Base-by-base conservation (phyloP, 2,113 vertebrate species). In the Elachura formosa region DNA sequence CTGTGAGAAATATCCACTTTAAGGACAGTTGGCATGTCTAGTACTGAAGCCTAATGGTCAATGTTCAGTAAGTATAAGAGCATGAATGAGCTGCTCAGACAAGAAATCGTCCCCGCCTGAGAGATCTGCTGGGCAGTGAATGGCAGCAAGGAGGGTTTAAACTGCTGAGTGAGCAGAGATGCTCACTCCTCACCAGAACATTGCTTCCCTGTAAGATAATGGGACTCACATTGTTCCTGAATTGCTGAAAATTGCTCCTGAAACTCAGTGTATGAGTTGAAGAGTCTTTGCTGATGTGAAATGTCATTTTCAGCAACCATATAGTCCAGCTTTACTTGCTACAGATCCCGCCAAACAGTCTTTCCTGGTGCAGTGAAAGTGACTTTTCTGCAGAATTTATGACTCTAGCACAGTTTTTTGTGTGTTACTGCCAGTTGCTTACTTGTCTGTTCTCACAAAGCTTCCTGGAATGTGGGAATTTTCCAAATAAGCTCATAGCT, bases 221-320 rank as follows among this genome's bases (percentile, higher is more conserved):
- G 45, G 67, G 52, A 56, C 45, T 73, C 33, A 25, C 14, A 14
- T 49, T 91, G 84, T 67, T 40, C 40, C 74, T 86, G 48, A 45
- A 25, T 59, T 66, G 48, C 87, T 89, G 66, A 48, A 84, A 85
- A 51, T 64, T n/a, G 72, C 56, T 64, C 56, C 51, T 92, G 69
- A 77, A 89, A 91, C 46, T 90, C 55, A 43, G 28, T 36, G 17
- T 52, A 1, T 54, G 78, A 59, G 38, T 80, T 55, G 38, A 80
- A 40, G 10, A 68, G 46, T 17, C 43, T 78, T 79, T 92, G 49
- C 61, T 89, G 55, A 17, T 58, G 40, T 38, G 68, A 71, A 3
- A 4, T 74, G 26, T 34, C 48, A 18, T 52, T 92, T 89, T 28
- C 66, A 75, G 45, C 52, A 79, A 36, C 78, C 6, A 1, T 40